phyloP scores from a whole-genome alignment of 2,888 invertebrate species.

The Gisinianus flammeolus region DNA sequence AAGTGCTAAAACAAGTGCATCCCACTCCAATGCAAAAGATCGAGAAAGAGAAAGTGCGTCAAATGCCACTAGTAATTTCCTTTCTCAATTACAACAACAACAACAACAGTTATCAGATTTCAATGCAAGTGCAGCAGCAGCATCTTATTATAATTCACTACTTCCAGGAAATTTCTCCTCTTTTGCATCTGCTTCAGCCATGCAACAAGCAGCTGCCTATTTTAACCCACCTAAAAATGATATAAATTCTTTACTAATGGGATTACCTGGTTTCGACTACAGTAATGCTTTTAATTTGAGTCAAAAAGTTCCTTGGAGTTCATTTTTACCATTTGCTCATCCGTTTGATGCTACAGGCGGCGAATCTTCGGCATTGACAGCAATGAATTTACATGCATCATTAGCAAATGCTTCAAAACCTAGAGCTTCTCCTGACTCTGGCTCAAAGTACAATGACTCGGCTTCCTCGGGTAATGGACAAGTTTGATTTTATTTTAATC shows the following conservation, averaged over 20 bases:
- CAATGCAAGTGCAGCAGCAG: neutral
- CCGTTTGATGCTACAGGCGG: neutral
- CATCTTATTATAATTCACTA: neutral
- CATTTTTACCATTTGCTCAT: neutral
- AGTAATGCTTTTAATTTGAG: conserved; percentile 5
- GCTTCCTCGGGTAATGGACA: neutral
- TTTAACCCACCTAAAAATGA: conserved; percentile 1
- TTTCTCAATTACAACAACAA: neutral
- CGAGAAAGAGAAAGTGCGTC: neutral
- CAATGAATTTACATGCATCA: neutral
- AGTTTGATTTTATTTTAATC: neutral
- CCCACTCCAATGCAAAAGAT: neutral
- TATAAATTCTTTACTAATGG: neutral
- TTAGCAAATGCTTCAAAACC: neutral
- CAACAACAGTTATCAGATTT: neutral
- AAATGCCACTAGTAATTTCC: neutral
- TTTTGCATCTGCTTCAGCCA: neutral
- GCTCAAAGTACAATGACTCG: neutral
- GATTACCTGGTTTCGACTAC: neutral
- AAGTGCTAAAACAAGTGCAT: neutral
- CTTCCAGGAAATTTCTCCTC: neutral
- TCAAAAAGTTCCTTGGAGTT: neutral
- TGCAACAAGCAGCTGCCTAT: neutral
- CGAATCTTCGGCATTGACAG: neutral
- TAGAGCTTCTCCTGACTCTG: neutral